Evolutionary conservation across 2,113 vertebrate species (phyloP), one percentile per base, ranked within the genome.

Genomic region (Rhea americana): DNA sequence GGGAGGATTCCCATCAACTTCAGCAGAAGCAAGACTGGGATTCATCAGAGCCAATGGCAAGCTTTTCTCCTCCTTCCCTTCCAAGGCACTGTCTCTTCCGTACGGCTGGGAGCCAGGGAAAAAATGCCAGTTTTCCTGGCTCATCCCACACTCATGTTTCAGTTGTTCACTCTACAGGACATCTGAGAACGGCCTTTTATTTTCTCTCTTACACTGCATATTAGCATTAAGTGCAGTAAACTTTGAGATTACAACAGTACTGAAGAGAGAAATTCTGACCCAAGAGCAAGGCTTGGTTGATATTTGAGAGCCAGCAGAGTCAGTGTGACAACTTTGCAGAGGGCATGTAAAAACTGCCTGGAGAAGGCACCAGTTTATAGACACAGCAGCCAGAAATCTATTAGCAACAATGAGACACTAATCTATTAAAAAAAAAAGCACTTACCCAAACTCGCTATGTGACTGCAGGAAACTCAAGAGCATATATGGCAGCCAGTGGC

Each of bases 1-100:
- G 88, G 93, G 88, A 93, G 16, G 67, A 90, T 84, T 89, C 95
- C 92, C 95, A 93, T 35, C 22, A 91, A 67, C 78, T 94, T 89
- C 95, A 96, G 89, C 56, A 79, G 86, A 90, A 96, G 90, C 94
- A 95, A 81, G 86, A 95, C 21, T 94, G 86, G 88, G 91, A 95
- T 94, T 96, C 86, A 95, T 93, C 94, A 96, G 95, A 96, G 96
- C 90, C 88, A 95, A 84, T 76, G 88, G 70, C 93, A 89, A 95
- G 86, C 93, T 89, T 89, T 86, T 66, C 91, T 89, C 81, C 95
- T 96, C 94, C 74, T 94, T 95, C 96, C 94, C 95, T 96, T 96
- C 96, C 96, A 96, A 96, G 95, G 94, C 96, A 96, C 93, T 95
- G 93, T 96, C 94, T 96, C 95, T 94, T 96, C 94, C 91, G 84